Evolutionary conservation across 2,888 invertebrate species (phyloP).

Genomic region (Leucania comma): DNA sequence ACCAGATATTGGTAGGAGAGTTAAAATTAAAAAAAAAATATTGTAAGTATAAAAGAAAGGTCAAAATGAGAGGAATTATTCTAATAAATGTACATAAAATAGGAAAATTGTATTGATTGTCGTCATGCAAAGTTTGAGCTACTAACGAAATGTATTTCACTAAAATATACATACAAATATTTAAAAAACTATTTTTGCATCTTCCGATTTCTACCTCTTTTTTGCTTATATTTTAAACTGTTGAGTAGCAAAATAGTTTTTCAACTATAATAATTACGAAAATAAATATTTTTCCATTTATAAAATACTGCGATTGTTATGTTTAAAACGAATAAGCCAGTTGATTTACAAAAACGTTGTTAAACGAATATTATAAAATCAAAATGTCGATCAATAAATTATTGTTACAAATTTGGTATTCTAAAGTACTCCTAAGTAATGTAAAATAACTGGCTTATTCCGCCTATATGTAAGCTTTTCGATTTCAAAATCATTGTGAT

Average conservation of each 20-base stretch:
- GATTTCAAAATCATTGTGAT: slow-evolving; percentile 75
- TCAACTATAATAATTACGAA: slow-evolving; percentile 30
- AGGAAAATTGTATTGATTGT: slow-evolving; percentile 75
- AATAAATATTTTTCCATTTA: slow-evolving; percentile 44
- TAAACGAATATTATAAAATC: slow-evolving; percentile 3
- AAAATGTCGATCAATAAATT: slow-evolving; percentile 9
- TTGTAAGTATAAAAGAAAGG: slow-evolving; percentile 87
- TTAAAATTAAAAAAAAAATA: slow-evolving; percentile 76
- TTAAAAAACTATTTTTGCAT: slow-evolving; percentile 65
- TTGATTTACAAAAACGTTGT: slow-evolving; percentile 27
- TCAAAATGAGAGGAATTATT: slow-evolving; percentile 90
- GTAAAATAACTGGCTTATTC: slow-evolving; percentile 31
- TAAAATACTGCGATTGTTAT: slow-evolving; percentile 37
- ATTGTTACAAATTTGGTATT: slow-evolving; percentile 11
- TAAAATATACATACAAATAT: slow-evolving; percentile 45
- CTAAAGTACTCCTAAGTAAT: slow-evolving; percentile 28
- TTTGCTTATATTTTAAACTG: slow-evolving; percentile 55
- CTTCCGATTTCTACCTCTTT: slow-evolving; percentile 71
- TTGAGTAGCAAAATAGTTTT: slow-evolving; percentile 32
- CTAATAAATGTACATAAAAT: slow-evolving; percentile 87
- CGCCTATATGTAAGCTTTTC: slow-evolving; percentile 53
- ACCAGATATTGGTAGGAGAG: slow-evolving; percentile 80
- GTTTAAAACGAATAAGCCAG: slow-evolving; percentile 23
- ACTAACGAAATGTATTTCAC: slow-evolving; percentile 55
- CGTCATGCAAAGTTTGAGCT: slow-evolving; percentile 75